Percentiles rank a stretch among this genome's conserved stretches.
phyloP scores from a whole-genome alignment of 1,140 invertebrate genomes.

The Drosophila repletoides region DNA sequence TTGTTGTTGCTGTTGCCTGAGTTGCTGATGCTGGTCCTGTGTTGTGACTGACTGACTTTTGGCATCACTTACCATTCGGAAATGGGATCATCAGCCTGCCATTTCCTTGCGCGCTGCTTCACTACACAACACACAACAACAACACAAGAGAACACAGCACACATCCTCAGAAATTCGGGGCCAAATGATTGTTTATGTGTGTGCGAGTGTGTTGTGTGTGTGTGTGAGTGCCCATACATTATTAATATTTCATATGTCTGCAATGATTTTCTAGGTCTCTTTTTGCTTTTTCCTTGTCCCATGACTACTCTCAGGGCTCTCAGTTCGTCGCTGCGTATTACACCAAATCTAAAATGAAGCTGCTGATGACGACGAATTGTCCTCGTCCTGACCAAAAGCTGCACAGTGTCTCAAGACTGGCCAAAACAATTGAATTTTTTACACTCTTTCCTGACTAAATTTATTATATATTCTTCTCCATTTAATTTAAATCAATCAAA shows the following conservation, averaged over 20 bases:
- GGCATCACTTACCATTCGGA: constrained; percentile 82
- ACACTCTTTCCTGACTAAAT: too few species aligned
- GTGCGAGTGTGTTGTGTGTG: constrained; percentile 10
- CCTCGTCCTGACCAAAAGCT: constrained; percentile 49
- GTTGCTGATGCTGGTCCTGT: constrained; percentile 23
- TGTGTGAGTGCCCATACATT: constrained; percentile 59
- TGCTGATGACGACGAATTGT: constrained; percentile 79
- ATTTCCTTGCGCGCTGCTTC: constrained; percentile 72
- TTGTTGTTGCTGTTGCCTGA: constrained; percentile 13
- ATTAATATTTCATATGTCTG: constrained; percentile 81
- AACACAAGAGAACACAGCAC: too few species aligned
- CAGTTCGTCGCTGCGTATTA: constrained; percentile 72
- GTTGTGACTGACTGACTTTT: constrained; percentile 64
- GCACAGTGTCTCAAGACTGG: too few species aligned
- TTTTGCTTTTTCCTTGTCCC: constrained; percentile 38
- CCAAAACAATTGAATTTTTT: too few species aligned
- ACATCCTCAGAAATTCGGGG: constrained; percentile 56
- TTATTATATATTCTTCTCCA: neutral
- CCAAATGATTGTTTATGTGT: constrained; percentile 78
- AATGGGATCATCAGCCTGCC: constrained; percentile 82
- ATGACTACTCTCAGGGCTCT: constrained; percentile 23
- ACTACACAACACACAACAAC: too few species aligned
- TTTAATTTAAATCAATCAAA: too few species aligned
- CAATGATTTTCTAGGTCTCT: constrained; percentile 71
- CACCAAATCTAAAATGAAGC: constrained; percentile 79